A percentile compares a stretch with the other conserved stretches of the same genome.
Conservation (phyloP, 2,888 invertebrate genomes). For the Dasypogon diadema region DNA sequence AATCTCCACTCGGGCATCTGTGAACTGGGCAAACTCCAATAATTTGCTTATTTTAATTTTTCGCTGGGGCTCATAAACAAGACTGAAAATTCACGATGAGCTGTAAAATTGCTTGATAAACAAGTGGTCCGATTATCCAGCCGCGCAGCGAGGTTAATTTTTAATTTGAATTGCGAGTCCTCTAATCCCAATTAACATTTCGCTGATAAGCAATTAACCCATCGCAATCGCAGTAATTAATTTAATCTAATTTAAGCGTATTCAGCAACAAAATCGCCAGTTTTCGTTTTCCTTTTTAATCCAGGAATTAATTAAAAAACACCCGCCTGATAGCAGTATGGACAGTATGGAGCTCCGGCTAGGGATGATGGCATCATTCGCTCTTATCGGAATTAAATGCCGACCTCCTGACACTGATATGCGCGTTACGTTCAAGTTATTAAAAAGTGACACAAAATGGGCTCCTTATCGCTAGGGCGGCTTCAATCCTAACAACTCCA, state of each 20-base stretch:
- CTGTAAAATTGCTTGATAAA: slow-evolving; percentile 40
- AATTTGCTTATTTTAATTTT: slow-evolving; percentile 38
- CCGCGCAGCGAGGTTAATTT: slow-evolving; percentile 37
- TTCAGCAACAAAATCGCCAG: slow-evolving; percentile 47
- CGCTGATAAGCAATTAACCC: slow-evolving; percentile 52
- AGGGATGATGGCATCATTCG: not conserved
- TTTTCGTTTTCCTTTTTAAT: slow-evolving; percentile 8
- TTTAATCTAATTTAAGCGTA: slow-evolving; percentile 49
- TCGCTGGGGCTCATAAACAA: not conserved
- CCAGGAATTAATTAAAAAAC: slow-evolving; percentile 29
- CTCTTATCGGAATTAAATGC: slow-evolving; percentile 1
- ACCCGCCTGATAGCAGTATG: not conserved
- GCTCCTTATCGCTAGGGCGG: not conserved
- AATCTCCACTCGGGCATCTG: slow-evolving; percentile 1
- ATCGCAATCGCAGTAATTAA: slow-evolving; percentile 45
- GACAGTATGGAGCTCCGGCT: not conserved
- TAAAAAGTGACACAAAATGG: slow-evolving; percentile 16
- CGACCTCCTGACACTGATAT: slow-evolving; percentile 17
- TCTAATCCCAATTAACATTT: slow-evolving; percentile 53
- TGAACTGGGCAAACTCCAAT: slow-evolving; percentile 35
- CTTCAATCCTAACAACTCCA: not conserved
- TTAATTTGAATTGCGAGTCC: slow-evolving; percentile 51
- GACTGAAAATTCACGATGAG: slow-evolving; percentile 17
- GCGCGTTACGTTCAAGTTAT: slow-evolving; percentile 6
- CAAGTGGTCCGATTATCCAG: slow-evolving; percentile 4